Evolutionary conservation across 2,888 invertebrate genomes (phyloP), one percentile per base, ranked within the genome.

Genomic region (Troglohyphantes excavatus): DNA sequence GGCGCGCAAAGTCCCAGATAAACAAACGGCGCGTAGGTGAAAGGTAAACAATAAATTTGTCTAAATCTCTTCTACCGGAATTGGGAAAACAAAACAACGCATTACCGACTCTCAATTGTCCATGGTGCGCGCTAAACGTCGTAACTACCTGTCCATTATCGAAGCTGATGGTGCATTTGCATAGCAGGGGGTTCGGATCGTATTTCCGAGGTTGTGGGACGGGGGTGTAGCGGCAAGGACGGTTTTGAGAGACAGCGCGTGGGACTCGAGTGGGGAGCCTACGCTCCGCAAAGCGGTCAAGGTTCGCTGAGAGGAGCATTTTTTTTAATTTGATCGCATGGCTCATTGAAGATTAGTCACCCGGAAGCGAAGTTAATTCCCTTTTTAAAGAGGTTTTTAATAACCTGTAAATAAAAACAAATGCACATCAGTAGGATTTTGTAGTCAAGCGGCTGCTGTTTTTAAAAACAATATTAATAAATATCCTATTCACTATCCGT

Each of bases 191-290:
- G 75, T 68, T 23, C 75, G 46, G 46, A 88, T 88, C 82, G 61
- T 43, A 88, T 88, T 88, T 68, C 76, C 3, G n/a, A 46, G 68
- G 27, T 13, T 43, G 19, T 61, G 65, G 19, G 23, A 83, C 26
- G 86, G 70, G 88, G 81, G 88, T 88, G 82, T 75, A 76, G 26
- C 43, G 61, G 67, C 87, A 88, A 88, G 88, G 88, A 82, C 88
- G 68, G 43, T 76, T 53, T 53, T 53, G 26, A 39, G n/a, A 46
- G 68, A 81, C 39, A 43, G 43, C 6, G 81, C 88, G 88, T 88
- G 33, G 88, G 88, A 67, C 43, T 59, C 2, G 23, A 39, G 7
- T 13, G 21, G 61, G 9, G 70, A 68, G 53, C 88, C 88, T 75
- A 88, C 88, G 88, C 68, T 39, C 5, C 1, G 29, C 53, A 88